Evolutionary conservation across 2,113 vertebrate genomes (phyloP).

Genomic region (Trochalopteron elliotii): DNA sequence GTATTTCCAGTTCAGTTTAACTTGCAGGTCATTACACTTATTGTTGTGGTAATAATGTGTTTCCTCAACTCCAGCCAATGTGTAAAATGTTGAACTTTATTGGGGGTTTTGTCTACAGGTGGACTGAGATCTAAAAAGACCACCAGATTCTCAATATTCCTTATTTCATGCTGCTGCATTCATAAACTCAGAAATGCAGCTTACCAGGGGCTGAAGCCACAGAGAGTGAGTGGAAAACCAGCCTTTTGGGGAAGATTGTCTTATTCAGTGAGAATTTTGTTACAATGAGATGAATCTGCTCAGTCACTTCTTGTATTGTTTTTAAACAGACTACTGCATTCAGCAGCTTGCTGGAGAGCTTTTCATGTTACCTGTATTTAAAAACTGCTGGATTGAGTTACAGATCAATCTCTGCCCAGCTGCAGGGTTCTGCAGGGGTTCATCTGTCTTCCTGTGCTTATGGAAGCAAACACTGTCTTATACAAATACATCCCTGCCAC

Average conservation of each 20-base stretch:
- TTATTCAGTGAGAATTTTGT: not conserved
- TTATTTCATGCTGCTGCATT: not conserved
- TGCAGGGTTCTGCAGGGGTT: slow-evolving; percentile 9
- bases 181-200: not conserved
- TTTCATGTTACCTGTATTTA: slow-evolving; percentile 22
- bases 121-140: not conserved
- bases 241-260: not conserved
- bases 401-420: slow-evolving; percentile 8
- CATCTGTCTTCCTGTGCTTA: not conserved
- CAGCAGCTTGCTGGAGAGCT: slow-evolving; percentile 11
- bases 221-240: not conserved
- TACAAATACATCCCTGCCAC: not conserved
- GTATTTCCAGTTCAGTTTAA: not conserved
- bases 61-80: not conserved
- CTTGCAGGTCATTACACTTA: not conserved
- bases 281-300: not conserved
- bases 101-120: not conserved
- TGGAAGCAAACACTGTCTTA: not conserved
- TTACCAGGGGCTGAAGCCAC: not conserved
- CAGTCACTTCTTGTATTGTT: not conserved
- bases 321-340: not conserved
- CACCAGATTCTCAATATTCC: not conserved
- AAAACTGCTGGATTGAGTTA: slow-evolving; percentile 18
- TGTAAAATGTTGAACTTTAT: not conserved
- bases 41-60: not conserved